These are phyloP conservation scores for Rhyacichthys aspro DNA, from an alignment of 2,797 vertebrate genomes.

Conservation along the genomic window DNA sequence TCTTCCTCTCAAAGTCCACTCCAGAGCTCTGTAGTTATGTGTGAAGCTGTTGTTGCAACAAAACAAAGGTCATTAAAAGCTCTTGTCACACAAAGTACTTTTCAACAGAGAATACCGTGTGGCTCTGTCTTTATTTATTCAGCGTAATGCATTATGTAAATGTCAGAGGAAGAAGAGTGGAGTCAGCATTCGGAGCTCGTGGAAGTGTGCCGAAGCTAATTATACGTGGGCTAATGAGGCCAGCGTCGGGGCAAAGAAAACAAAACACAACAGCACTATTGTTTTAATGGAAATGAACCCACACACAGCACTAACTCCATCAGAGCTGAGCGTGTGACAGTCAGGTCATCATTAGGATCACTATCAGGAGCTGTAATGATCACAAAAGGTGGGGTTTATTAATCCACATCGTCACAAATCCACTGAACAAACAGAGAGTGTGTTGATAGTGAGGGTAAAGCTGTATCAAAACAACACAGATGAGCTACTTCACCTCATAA, in stretches of 20 bases:
- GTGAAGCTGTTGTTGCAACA: conserved; percentile 1
- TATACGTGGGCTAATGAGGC: conserved; percentile 34
- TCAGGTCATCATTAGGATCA: not conserved
- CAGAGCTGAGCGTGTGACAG: not conserved
- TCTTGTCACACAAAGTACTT: not conserved
- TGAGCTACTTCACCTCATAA: too few species aligned
- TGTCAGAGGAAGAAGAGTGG: conserved; percentile 14
- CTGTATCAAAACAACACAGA: not conserved
- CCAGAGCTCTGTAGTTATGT: not conserved
- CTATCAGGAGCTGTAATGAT: not conserved
- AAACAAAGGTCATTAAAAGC: conserved; percentile 1
- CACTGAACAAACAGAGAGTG: too few species aligned
- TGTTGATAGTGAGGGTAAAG: too few species aligned
- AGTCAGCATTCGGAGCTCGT: not conserved
- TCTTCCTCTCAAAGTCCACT: not conserved
- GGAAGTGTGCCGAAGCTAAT: conserved; percentile 18
- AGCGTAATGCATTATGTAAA: conserved; percentile 21
- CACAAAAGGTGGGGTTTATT: not conserved
- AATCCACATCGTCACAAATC: not conserved
- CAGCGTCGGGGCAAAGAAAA: conserved; percentile 30
- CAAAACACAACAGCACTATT: conserved; percentile 34
- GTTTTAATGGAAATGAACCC: conserved; percentile 9
- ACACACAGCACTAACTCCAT: not conserved
- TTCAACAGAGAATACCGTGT: not conserved
- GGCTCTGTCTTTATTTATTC: conserved; percentile 7